Conservation (phyloP, 2,888 invertebrate species). For the Lepidochrysops patricia region DNA sequence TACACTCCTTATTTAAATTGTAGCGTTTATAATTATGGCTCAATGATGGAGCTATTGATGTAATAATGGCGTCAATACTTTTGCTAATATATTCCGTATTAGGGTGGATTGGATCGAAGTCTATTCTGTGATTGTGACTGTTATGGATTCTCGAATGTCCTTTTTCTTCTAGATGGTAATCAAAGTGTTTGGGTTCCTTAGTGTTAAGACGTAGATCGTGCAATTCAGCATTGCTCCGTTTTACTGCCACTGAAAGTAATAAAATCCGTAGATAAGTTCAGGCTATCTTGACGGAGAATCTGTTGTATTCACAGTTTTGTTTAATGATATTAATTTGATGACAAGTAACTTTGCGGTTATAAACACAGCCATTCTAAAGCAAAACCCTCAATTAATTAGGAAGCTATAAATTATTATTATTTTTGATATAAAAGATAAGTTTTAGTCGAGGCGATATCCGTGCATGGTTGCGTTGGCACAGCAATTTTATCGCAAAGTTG, state of each 20-base stretch:
- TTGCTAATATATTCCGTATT: slow-evolving; percentile 31
- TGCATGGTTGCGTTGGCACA: too few relatives aligned
- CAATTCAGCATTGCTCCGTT: slow-evolving; percentile 26
- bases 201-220: slow-evolving; percentile 19
- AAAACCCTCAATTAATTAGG: too few relatives aligned
- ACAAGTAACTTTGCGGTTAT: too few relatives aligned
- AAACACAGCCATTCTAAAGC: too few relatives aligned
- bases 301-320: not conserved
- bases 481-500: too few relatives aligned
- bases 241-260: slow-evolving; percentile 21
- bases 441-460: too few relatives aligned
- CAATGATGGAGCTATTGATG: slow-evolving; percentile 22
- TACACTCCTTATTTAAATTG: slow-evolving; percentile 33
- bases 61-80: slow-evolving; percentile 32
- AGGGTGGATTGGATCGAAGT: slow-evolving; percentile 25
- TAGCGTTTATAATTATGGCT: slow-evolving; percentile 32
- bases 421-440: too few relatives aligned
- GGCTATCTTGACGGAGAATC: not conserved
- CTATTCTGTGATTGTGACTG: slow-evolving; percentile 31
- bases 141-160: slow-evolving; percentile 47
- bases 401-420: too few relatives aligned
- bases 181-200: slow-evolving; percentile 29
- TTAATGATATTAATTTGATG: not conserved
- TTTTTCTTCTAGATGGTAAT: slow-evolving; percentile 35
- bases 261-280: not conserved